Percentiles rank a stretch among this genome's conserved stretches.
Conservation (phyloP, 2,888 invertebrate genomes). For the Furcula furcula region DNA sequence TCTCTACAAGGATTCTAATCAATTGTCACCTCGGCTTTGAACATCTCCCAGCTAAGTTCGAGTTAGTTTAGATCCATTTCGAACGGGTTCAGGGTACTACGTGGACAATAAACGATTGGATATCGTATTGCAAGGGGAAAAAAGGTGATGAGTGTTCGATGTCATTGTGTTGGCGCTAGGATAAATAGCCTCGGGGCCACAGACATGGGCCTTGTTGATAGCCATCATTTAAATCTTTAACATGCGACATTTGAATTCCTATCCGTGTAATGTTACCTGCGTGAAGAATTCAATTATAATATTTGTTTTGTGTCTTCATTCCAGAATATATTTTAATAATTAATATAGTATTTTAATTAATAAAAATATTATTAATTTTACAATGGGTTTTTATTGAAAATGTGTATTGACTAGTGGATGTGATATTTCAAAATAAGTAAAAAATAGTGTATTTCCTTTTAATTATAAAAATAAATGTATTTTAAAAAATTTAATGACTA, state of each 20-base stretch:
- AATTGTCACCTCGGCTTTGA: conserved; percentile 73
- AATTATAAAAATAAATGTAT: too few relatives aligned
- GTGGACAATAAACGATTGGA: conserved; percentile 69
- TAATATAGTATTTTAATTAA: too few relatives aligned
- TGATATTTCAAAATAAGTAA: too few relatives aligned
- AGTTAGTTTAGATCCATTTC: conserved; percentile 63
- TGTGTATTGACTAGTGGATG: too few relatives aligned
- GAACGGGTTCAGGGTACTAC: conserved; percentile 69
- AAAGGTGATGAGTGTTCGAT: conserved; percentile 74
- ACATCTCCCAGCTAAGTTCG: conserved; percentile 67
- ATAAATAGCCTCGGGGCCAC: conserved; percentile 53
- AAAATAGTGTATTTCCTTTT: too few relatives aligned
- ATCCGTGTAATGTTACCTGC: conserved; percentile 48
- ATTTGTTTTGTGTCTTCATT: conserved; percentile 29
- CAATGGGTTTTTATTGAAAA: too few relatives aligned
- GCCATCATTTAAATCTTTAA: conserved; percentile 52
- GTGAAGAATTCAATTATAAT: conserved; percentile 47
- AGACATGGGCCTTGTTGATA: conserved; percentile 47
- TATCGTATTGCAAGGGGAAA: conserved; percentile 75
- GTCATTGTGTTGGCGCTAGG: conserved; percentile 58
- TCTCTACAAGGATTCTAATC: conserved; percentile 67
- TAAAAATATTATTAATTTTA: too few relatives aligned
- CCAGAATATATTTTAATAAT: too few relatives aligned
- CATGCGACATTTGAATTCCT: conserved; percentile 42
- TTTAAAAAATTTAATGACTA: too few relatives aligned